Conservation (phyloP, 2,888 invertebrate species). For the Meteorus cinctellus region DNA sequence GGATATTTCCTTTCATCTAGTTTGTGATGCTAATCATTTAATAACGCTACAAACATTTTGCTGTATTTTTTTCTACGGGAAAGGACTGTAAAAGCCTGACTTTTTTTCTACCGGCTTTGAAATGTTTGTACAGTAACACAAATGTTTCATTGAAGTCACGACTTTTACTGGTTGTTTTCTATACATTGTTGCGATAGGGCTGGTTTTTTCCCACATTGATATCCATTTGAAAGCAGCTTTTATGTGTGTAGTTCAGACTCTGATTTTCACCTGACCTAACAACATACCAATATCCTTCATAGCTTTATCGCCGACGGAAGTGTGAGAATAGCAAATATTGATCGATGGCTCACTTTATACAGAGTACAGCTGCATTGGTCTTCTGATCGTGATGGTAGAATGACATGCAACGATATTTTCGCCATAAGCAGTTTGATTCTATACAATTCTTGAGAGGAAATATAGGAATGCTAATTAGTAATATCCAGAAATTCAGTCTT, state of each 20-base stretch:
- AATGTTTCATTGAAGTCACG: background rate
- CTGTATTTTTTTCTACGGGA: too few relatives aligned
- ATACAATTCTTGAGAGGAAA: background rate
- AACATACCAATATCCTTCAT: slow-evolving; percentile 11
- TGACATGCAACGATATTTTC: background rate
- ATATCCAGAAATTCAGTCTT: background rate
- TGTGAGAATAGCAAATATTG: slow-evolving; percentile 36
- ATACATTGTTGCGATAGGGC: background rate
- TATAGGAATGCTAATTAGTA: background rate
- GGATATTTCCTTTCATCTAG: background rate
- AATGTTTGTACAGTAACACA: background rate
- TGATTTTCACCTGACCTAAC: slow-evolving; percentile 18
- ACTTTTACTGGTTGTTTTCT: background rate
- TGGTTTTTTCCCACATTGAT: background rate
- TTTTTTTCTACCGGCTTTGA: background rate
- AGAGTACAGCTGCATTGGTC: background rate
- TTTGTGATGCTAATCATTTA: background rate
- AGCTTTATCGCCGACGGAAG: slow-evolving; percentile 20
- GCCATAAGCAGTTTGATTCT: background rate
- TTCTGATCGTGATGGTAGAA: background rate
- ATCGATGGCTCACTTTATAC: slow-evolving; percentile 27
- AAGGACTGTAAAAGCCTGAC: too few relatives aligned
- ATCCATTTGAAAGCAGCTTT: background rate
- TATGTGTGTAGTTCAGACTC: background rate
- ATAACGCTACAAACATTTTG: too few relatives aligned